Conservation (phyloP, 2,797 vertebrate genomes). For the Alosa sapidissima region DNA sequence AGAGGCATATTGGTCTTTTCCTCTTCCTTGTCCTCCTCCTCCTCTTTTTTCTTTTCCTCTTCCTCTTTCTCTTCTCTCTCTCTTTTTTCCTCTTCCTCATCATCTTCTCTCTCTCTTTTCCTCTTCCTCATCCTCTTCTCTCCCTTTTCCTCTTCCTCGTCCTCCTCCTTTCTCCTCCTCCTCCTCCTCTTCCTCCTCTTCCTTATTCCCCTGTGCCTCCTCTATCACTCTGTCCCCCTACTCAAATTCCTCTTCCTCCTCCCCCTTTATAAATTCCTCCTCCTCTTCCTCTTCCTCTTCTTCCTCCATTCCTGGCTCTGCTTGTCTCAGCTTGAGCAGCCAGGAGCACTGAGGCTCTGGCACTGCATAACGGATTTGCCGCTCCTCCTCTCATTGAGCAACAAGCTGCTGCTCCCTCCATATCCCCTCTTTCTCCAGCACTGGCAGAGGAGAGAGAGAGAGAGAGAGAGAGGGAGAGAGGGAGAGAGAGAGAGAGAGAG, state of each 20-base stretch:
- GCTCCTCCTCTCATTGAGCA: not conserved
- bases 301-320: not conserved
- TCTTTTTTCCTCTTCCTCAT: not conserved
- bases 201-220: not conserved
- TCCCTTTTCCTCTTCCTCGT: not conserved
- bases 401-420: not conserved
- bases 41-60: not conserved
- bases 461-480: too few species aligned
- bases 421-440: not conserved
- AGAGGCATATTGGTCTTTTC: not conserved
- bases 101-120: not conserved
- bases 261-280: too few species aligned
- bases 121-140: not conserved
- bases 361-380: not conserved
- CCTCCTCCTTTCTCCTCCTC: not conserved
- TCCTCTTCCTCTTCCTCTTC: not conserved
- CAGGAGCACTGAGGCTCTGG: not conserved
- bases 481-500: too few species aligned
- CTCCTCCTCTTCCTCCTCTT: not conserved
- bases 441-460: not conserved
- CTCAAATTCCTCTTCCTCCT: too few species aligned
- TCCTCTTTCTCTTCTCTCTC: not conserved
- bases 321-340: not conserved
- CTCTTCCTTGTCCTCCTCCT: not conserved
- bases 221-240: too few species aligned